Base-by-base conservation (phyloP, 2,113 vertebrate species). In the Nycticorax nycticorax region DNA sequence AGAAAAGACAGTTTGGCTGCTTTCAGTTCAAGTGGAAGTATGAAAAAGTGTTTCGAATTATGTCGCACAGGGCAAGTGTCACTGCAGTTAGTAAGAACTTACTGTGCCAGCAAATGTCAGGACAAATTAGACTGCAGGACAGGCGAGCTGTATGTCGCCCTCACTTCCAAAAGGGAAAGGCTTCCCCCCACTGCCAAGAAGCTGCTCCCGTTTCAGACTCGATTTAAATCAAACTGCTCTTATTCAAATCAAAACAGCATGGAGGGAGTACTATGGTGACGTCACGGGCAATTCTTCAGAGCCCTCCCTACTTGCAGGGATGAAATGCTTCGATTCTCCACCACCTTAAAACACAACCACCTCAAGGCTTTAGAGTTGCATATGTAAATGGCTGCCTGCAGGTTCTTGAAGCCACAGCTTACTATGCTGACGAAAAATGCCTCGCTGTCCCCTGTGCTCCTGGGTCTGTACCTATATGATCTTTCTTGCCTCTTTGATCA, bases 1-100 rank as follows among this genome's bases (percentile, higher is more conserved):
- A 90, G 92, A 95, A 92, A 77, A 95, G 88, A 93, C 93, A 91
- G 88, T 73, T 91, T 78, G 80, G 47, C 74, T 94, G 83, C 84
- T 87, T 84, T 64, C 60, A 83, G 87, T 79, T 93, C 88, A 91
- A 93, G 88, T 43, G 43, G 60, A 96, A 90, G 83, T 62, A 94
- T 33, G 67, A 77, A 89, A 41, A 60, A 94, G 74, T 68, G 60
- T 57, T 89, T 77, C 5, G 3, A 53, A 48, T 91, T 79, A 89
- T 89, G 89, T 90, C 90, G 92, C 76, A 55, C 3, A 27, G 89
- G 92, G 50, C 88, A 76, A 87, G 63, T 52, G 39, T 45, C 86
- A 80, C 8, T 41, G 62, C 71, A 92, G 62, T 81, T 90, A 84
- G 79, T 82, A 28, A 48, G 89, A 86, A 85, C 68, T 86, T 84